Conservation (phyloP, 2,797 vertebrate genomes). For the Prionace glauca region DNA sequence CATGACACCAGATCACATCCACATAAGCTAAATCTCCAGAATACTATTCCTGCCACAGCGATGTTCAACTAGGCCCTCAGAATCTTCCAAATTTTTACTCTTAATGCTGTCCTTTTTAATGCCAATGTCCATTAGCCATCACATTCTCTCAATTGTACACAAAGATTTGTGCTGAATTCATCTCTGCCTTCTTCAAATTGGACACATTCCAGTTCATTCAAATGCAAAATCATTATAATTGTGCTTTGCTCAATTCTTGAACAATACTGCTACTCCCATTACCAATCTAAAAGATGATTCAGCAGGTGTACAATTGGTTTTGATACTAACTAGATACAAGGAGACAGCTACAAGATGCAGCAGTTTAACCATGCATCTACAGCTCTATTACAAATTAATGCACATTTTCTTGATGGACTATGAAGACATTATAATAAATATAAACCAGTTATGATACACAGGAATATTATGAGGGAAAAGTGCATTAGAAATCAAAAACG, state of each 20-base stretch:
- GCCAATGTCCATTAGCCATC: not conserved
- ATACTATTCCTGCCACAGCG: conserved; percentile 48
- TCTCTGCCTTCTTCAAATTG: not conserved
- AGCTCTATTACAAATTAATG: conserved; percentile 19
- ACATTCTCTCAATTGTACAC: conserved; percentile 20
- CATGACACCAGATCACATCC: not conserved
- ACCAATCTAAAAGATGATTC: conserved; percentile 9
- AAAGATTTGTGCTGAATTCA: not conserved
- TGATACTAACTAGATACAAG: conserved; percentile 15
- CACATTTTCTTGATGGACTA: conserved; percentile 36
- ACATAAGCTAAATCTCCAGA: conserved; percentile 39
- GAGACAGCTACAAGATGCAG: conserved; percentile 38
- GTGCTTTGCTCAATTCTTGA: conserved; percentile 56
- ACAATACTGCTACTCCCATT: conserved; percentile 42
- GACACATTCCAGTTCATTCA: conserved; percentile 3
- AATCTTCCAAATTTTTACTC: conserved; percentile 42
- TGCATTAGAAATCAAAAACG: conserved; percentile 30
- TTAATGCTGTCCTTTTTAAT: not conserved
- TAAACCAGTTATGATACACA: conserved; percentile 35
- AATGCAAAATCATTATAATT: conserved; percentile 47
- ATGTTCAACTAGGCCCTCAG: conserved; percentile 48
- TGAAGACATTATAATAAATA: conserved; percentile 32
- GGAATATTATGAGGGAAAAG: conserved; percentile 33
- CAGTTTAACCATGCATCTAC: conserved; percentile 44
- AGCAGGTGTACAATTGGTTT: not conserved